These are phyloP conservation scores for Acromyrmex heyeri DNA, from an alignment of 1,140 invertebrate genomes.

Conservation along the genomic window DNA sequence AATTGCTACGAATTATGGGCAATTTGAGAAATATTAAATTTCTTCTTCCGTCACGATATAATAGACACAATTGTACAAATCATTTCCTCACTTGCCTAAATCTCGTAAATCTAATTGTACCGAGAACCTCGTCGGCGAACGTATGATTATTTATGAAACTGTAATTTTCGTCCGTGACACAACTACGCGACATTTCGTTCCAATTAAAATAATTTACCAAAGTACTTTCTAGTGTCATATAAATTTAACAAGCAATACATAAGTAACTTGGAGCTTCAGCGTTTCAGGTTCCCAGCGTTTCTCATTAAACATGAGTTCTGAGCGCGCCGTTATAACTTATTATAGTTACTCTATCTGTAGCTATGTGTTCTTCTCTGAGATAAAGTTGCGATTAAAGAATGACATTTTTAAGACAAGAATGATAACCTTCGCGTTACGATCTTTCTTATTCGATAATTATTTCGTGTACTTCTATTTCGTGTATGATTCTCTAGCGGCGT, in stretches of 20 bases:
- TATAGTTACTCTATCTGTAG: slow-evolving; percentile 19
- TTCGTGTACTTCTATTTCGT: not conserved
- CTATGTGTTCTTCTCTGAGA: not conserved
- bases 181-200: not conserved
- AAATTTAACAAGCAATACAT: slow-evolving; percentile 12
- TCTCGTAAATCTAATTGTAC: not conserved
- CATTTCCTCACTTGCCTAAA: not conserved
- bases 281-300: not conserved
- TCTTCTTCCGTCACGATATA: not conserved
- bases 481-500: not conserved
- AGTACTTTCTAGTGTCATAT: not conserved
- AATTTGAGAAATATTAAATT: slow-evolving; percentile 34
- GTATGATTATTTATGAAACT: slow-evolving; percentile 25
- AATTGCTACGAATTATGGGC: slow-evolving; percentile 44
- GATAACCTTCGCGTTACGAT: slow-evolving; percentile 12
- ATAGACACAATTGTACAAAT: not conserved
- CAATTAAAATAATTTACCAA: slow-evolving; percentile 10
- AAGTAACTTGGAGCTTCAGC: not conserved
- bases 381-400: slow-evolving; percentile 10
- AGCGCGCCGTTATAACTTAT: slow-evolving; percentile 34
- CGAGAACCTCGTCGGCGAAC: not conserved
- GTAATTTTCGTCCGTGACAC: not conserved
- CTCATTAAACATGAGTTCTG: slow-evolving; percentile 22
- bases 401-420: not conserved
- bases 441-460: slow-evolving; percentile 30